Percentiles rank a stretch among this genome's conserved stretches.
Conservation (phyloP, 2,113 vertebrate species). For the Cranoglanis bouderius region DNA sequence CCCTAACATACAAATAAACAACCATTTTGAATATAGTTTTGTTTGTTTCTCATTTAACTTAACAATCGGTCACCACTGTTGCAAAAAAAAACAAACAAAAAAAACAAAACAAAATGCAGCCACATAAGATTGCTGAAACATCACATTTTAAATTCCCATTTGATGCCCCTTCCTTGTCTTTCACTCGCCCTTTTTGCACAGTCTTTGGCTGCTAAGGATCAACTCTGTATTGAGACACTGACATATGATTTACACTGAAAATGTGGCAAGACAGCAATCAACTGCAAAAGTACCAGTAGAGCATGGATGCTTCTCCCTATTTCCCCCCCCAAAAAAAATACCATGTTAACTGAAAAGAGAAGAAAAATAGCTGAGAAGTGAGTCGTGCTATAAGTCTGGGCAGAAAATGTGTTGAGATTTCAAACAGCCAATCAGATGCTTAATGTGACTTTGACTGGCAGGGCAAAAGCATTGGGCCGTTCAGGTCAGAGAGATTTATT, state of each 20-base stretch:
- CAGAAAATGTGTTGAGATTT: neutral
- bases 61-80: slow-evolving; percentile 76
- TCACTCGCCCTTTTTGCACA: slow-evolving; percentile 54
- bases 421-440: slow-evolving; percentile 26
- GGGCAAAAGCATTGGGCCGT: slow-evolving; percentile 5
- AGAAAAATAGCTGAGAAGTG: neutral
- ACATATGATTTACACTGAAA: slow-evolving; percentile 74
- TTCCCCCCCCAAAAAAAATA: slow-evolving; percentile 51
- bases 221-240: slow-evolving; percentile 74
- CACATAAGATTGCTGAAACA: slow-evolving; percentile 71
- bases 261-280: slow-evolving; percentile 68
- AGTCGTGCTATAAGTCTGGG: neutral
- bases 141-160: slow-evolving; percentile 73
- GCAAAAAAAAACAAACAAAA: slow-evolving; percentile 60
- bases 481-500: slow-evolving; percentile 19
- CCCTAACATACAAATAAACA: slow-evolving; percentile 79
- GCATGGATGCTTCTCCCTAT: slow-evolving; percentile 16
- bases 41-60: slow-evolving; percentile 77
- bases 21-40: slow-evolving; percentile 79
- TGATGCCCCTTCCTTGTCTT: slow-evolving; percentile 46
- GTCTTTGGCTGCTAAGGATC: slow-evolving; percentile 77
- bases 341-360: slow-evolving; percentile 26
- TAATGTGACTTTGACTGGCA: slow-evolving; percentile 3
- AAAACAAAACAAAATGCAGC: slow-evolving; percentile 68
- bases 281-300: slow-evolving; percentile 72